phyloP scores from a whole-genome alignment of 2,797 vertebrate genomes.

The Crocodylus rhombifer region DNA sequence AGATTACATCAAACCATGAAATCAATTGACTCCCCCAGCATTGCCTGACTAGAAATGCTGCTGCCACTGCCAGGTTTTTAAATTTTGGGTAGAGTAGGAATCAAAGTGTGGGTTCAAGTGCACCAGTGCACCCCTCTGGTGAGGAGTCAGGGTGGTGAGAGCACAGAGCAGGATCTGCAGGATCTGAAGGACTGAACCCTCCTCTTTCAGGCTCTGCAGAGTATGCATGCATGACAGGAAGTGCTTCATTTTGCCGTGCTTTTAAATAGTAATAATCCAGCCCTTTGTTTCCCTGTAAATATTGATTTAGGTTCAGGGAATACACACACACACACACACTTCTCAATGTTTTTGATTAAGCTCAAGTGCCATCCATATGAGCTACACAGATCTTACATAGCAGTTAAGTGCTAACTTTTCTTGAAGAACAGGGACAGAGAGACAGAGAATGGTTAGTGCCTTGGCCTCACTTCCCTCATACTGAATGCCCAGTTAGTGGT shows the following conservation, averaged over 20 bases:
- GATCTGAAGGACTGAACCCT: not conserved
- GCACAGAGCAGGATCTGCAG: too few species aligned
- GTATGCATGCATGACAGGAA: not conserved
- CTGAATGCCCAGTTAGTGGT: not conserved
- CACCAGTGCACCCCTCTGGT: too few species aligned
- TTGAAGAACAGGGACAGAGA: not conserved
- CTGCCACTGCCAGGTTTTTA: too few species aligned
- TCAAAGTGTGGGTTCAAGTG: too few species aligned
- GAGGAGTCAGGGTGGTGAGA: too few species aligned
- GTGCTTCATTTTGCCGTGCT: not conserved
- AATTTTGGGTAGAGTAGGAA: too few species aligned
- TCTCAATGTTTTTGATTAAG: not conserved
- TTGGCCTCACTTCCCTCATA: not conserved
- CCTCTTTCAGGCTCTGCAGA: not conserved
- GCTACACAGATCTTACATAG: not conserved
- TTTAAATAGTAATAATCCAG: not conserved
- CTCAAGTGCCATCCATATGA: not conserved
- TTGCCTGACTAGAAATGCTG: too few species aligned
- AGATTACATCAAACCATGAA: too few species aligned
- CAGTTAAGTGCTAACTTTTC: not conserved
- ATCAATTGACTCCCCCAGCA: too few species aligned
- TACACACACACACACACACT: not conserved
- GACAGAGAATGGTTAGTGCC: not conserved
- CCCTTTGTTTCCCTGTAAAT: not conserved
- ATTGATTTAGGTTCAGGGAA: conserved; percentile 14